Conservation (phyloP, 2,888 invertebrate genomes). For the Strigamia transsilvanica region DNA sequence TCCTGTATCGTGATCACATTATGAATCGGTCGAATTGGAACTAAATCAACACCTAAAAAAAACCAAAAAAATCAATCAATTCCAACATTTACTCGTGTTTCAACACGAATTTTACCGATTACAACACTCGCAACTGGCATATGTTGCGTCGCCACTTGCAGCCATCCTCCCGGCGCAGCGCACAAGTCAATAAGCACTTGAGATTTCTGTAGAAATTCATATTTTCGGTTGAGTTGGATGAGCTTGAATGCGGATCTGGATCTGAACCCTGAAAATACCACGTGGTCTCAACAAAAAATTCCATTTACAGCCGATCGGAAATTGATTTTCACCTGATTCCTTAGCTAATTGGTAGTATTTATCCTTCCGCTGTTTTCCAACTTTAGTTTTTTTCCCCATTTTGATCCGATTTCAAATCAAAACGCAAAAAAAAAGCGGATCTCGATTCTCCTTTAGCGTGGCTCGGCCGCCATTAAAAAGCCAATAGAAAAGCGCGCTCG, state of each 20-base stretch:
- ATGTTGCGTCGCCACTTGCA: conserved; percentile 96
- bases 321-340: conserved; percentile 81
- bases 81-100: no score
- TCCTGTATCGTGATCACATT: conserved; percentile 89
- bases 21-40: conserved; percentile 87
- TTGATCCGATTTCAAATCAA: conserved; percentile 53
- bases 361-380: conserved; percentile 97
- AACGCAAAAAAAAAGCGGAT: no score
- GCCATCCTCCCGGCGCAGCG: conserved; percentile 99
- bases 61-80: background rate
- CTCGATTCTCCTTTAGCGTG: no score
- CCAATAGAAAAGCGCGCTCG: no score
- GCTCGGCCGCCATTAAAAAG: no score
- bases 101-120: conserved; percentile 75
- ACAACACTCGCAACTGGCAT: conserved; percentile 97
- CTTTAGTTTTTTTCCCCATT: conserved; percentile 95
- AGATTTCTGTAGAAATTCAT: conserved; percentile 94
- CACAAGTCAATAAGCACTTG: conserved; percentile 97
- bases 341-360: conserved; percentile 98
- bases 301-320: background rate
- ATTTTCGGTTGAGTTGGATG: conserved; percentile 96
- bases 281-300: background rate
- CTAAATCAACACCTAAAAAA: conserved; percentile 84
- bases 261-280: conserved; percentile 79
- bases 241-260: conserved; percentile 99